phyloP scores from a whole-genome alignment of 2,113 vertebrate genomes.

The Falco punctatus region DNA sequence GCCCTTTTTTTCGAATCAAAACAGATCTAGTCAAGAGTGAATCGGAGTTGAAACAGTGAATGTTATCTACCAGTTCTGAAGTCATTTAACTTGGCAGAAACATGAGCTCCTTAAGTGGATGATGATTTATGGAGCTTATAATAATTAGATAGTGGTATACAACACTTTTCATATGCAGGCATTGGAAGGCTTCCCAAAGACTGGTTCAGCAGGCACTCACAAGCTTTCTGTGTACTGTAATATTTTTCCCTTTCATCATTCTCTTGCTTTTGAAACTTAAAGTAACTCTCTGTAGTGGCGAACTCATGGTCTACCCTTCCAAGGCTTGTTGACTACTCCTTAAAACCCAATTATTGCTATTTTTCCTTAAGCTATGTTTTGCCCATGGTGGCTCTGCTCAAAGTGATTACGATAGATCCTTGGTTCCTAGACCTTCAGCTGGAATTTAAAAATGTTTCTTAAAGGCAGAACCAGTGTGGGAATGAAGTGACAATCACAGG shows the following conservation, averaged over 20 bases:
- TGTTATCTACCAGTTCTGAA: neutral
- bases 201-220: neutral
- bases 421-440: neutral
- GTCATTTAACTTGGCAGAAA: neutral
- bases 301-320: neutral
- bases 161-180: neutral
- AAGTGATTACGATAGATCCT: neutral
- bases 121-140: neutral
- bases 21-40: neutral
- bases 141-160: neutral
- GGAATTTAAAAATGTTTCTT: neutral
- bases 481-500: neutral
- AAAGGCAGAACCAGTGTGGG: neutral
- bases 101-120: neutral
- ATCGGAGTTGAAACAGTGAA: neutral
- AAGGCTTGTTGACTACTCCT: neutral
- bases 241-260: neutral
- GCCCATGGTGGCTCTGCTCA: neutral
- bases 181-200: neutral
- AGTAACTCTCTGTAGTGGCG: neutral
- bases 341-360: neutral
- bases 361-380: neutral
- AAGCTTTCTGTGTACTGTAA: neutral
- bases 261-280: neutral
- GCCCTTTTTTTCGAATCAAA: neutral